Evolutionary conservation across 2,797 vertebrate genomes (phyloP).

Genomic region (Hypotaenidia okinawae): DNA sequence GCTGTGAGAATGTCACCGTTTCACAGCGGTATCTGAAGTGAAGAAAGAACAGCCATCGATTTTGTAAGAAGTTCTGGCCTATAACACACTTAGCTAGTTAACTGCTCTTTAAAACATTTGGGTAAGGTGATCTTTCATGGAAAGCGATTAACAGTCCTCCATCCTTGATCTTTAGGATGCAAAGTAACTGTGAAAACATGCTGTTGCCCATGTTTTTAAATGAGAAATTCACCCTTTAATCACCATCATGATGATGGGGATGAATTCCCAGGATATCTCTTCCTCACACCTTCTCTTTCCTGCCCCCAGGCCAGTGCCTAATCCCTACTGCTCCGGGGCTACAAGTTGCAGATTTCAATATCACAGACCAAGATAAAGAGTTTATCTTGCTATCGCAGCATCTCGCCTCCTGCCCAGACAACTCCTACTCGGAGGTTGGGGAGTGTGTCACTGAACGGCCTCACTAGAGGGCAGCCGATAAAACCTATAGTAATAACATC

Average conservation of each 20-base stretch:
- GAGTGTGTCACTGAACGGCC: not conserved
- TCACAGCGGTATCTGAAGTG: not conserved
- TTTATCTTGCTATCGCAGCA: not conserved
- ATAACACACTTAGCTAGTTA: not conserved
- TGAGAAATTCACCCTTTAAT: not conserved
- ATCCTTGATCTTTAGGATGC: not conserved
- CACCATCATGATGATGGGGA: not conserved
- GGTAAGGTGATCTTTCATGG: not conserved
- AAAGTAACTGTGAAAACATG: not conserved
- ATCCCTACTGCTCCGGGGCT: not conserved
- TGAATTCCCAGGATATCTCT: not conserved
- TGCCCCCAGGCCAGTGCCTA: not conserved
- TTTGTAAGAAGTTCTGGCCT: not conserved
- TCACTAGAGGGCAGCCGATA: slow-evolving; percentile 39
- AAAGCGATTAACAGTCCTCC: not conserved
- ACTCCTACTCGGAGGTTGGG: not conserved
- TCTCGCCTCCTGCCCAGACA: not conserved
- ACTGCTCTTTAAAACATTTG: not conserved
- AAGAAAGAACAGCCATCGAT: not conserved
- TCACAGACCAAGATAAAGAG: not conserved
- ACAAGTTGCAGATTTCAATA: slow-evolving; percentile 1
- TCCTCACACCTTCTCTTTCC: not conserved
- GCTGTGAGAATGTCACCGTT: not conserved
- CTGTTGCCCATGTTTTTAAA: not conserved
- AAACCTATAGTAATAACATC: not conserved